Conservation (phyloP, 2,113 vertebrate species). For the Vulpes lagopus region DNA sequence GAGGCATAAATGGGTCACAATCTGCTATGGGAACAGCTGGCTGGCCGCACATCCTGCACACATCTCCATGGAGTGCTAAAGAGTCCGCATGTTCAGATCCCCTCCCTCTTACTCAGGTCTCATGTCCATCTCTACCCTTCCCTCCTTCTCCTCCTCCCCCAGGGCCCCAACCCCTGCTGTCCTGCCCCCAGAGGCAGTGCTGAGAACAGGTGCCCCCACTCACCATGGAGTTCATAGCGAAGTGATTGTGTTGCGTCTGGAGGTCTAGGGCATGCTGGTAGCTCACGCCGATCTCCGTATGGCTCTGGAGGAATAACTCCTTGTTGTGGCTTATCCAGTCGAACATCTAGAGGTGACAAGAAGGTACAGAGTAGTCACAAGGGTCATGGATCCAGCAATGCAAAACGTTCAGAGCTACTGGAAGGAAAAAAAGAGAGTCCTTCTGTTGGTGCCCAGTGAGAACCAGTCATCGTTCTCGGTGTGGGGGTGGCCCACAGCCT, state of each 20-base stretch:
- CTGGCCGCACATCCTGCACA: not conserved
- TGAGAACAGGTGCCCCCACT: constrained; percentile 61
- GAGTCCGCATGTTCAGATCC: not conserved
- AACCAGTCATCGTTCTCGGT: not conserved
- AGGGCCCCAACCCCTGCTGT: not conserved
- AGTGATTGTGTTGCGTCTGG: constrained; percentile 99
- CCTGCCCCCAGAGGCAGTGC: accelerated
- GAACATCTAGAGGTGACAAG: constrained; percentile 93
- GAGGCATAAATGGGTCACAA: not conserved
- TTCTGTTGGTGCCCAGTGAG: not conserved
- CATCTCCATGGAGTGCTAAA: not conserved
- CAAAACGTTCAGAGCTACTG: not conserved
- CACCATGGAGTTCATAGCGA: constrained; percentile 99
- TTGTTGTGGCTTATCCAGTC: constrained; percentile 99
- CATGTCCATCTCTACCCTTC: accelerated
- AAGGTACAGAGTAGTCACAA: constrained; percentile 53
- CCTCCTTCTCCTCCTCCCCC: accelerated
- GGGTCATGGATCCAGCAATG: not conserved
- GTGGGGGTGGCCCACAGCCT: not conserved
- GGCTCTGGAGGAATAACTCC: constrained; percentile 97
- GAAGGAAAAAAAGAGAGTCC: not conserved
- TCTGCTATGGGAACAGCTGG: not conserved
- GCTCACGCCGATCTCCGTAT: constrained; percentile 97
- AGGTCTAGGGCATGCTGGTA: constrained; percentile 98
- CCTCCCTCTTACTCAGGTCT: not conserved